These are phyloP conservation scores for Onthophagus taurus DNA, from an alignment of 1,140 invertebrate species.

Conservation along the genomic window DNA sequence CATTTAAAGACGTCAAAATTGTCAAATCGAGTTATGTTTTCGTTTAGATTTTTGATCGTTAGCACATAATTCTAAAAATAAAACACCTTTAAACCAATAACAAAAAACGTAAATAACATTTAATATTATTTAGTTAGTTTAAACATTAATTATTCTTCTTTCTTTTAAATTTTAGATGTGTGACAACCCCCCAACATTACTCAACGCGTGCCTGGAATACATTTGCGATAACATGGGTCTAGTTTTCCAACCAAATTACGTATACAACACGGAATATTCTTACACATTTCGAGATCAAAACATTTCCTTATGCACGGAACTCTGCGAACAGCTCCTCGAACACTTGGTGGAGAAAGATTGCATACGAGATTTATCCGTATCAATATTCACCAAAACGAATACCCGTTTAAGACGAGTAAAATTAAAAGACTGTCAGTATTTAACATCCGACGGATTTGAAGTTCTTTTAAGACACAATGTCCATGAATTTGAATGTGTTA, in stretches of 20 bases:
- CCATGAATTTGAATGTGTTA: constrained; percentile 48
- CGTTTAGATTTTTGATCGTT: too few relatives aligned
- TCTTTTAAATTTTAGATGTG: too few relatives aligned
- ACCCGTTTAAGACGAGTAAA: constrained; percentile 46
- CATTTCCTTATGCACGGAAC: constrained; percentile 54
- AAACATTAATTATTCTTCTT: too few relatives aligned
- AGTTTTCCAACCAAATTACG: constrained; percentile 43
- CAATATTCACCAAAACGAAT: constrained; percentile 55
- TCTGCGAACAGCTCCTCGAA: constrained; percentile 57
- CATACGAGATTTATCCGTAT: constrained; percentile 54
- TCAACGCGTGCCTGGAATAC: constrained; percentile 58
- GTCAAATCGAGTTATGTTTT: too few relatives aligned
- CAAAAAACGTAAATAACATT: too few relatives aligned
- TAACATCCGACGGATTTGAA: constrained; percentile 54
- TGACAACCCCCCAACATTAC: constrained; percentile 52
- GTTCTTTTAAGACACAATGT: constrained; percentile 59
- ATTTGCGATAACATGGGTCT: constrained; percentile 58
- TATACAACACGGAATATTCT: constrained; percentile 27
- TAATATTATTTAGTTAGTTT: too few relatives aligned
- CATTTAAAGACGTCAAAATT: too few relatives aligned
- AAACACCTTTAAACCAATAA: too few relatives aligned
- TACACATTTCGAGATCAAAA: constrained; percentile 54
- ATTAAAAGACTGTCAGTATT: constrained; percentile 46
- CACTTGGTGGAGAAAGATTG: constrained; percentile 54
- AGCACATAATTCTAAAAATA: too few relatives aligned